Percentiles rank a stretch among this genome's conserved stretches.
phyloP scores from a whole-genome alignment of 92 coral and sea anemone genomes.

The Phenganax marumi region DNA sequence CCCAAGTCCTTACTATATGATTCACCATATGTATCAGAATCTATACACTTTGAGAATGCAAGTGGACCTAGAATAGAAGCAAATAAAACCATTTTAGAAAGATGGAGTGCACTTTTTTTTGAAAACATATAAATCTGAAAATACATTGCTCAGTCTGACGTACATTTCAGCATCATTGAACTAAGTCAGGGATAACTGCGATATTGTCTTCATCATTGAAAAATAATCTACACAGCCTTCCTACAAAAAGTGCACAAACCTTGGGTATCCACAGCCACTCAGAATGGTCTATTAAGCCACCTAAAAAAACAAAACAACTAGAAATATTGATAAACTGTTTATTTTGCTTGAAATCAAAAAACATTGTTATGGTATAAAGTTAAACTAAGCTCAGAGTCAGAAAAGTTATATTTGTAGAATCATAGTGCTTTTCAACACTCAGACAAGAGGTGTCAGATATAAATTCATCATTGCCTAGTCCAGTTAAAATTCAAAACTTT shows the following conservation, averaged over 20 bases:
- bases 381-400: conserved; percentile 29
- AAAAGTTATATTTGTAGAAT: conserved; percentile 23
- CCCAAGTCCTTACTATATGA: too few relatives aligned
- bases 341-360: neutral
- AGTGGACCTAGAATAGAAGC: neutral
- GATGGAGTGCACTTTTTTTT: neutral
- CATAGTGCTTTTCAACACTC: conserved; percentile 33
- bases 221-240: neutral
- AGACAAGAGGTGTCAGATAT: conserved; percentile 29
- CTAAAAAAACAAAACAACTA: neutral
- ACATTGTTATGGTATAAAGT: neutral
- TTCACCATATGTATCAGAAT: neutral
- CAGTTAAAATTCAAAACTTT: too few relatives aligned
- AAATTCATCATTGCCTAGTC: conserved; percentile 34
- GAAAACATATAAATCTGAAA: neutral
- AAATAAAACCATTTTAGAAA: neutral
- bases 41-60: neutral
- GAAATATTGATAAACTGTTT: too few relatives aligned
- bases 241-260: neutral
- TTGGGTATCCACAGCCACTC: neutral
- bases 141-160: conserved; percentile 43
- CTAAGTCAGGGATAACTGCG: conserved; percentile 53
- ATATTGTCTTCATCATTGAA: conserved; percentile 38
- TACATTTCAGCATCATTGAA: conserved; percentile 34
- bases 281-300: neutral